These are phyloP conservation scores for Agrotis segetum DNA, from an alignment of 2,888 invertebrate species.

Conservation along the genomic window DNA sequence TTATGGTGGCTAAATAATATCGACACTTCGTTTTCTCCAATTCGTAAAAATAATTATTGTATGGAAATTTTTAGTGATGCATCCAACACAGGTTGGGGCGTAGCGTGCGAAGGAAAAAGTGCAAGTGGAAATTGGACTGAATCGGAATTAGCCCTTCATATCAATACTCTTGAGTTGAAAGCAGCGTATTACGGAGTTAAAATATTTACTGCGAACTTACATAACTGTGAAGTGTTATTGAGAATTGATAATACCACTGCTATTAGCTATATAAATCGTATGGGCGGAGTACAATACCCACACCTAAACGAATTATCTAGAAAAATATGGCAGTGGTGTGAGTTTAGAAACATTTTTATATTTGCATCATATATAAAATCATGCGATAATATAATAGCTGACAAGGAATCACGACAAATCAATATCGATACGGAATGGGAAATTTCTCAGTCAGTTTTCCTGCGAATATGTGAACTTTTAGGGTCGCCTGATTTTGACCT, in stretches of 20 bases:
- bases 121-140: slow-evolving; percentile 3
- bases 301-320: slow-evolving; percentile 6
- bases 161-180: slow-evolving; percentile 19
- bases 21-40: background rate
- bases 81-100: slow-evolving; percentile 18
- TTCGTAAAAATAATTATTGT: slow-evolving; percentile 11
- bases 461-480: no score
- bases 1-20: slow-evolving; percentile 24
- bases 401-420: background rate
- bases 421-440: slow-evolving; percentile 17
- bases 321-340: slow-evolving; percentile 24
- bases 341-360: background rate
- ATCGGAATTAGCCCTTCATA: slow-evolving; percentile 7
- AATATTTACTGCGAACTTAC: background rate
- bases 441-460: no score
- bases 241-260: slow-evolving; percentile 22
- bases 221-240: slow-evolving; percentile 13
- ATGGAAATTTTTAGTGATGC: slow-evolving; percentile 24
- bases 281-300: slow-evolving; percentile 11
- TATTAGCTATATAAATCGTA: background rate
- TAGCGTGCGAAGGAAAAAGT: slow-evolving; percentile 4
- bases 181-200: slow-evolving; percentile 28
- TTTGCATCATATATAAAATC: slow-evolving; percentile 6
- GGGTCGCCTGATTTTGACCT: slow-evolving; percentile 30
- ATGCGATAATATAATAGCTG: background rate